Evolutionary conservation across 2,888 invertebrate genomes (phyloP), one percentile per base, ranked within the genome.

Genomic region (Neocrepidodera transversa): DNA sequence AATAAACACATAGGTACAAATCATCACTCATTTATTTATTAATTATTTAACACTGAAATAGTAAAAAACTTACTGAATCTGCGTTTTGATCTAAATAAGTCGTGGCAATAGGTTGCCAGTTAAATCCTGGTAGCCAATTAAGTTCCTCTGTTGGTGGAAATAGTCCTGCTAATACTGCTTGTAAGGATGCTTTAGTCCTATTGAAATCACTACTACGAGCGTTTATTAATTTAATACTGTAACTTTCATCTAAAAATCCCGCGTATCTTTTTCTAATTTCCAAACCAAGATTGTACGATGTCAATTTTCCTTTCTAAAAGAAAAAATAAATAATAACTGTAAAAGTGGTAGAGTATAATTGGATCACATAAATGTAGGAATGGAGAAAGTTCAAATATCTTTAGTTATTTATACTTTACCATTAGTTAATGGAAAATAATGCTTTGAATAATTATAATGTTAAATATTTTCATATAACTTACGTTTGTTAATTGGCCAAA

Each of bases 401-500:
- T n/a, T n/a, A n/a, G n/a, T n/a, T n/a, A n/a, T n/a, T n/a, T n/a
- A n/a, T n/a, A n/a, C n/a, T n/a, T n/a, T n/a, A n/a, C n/a, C 10
- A 38, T 2, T 18, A 17, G 10, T 6, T 1, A 49, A 50, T 14
- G 26, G n/a, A 28, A 56, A 40, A 38, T n/a, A n/a, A n/a, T n/a
- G n/a, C n/a, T n/a, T n/a, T n/a, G n/a, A n/a, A n/a, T n/a, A n/a
- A n/a, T n/a, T n/a, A n/a, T n/a, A n/a, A n/a, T n/a, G n/a, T n/a
- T n/a, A n/a, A n/a, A n/a, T n/a, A n/a, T n/a, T n/a, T 10, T 35
- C 11, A 17, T 26, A 8, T 23, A 2, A 2, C 82, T 81, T 80
- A 90, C 91, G 79, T 86, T 86, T 40, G 91, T 91, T 49, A 93
- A 79, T 75, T 91, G 89, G 47, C 89, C 90, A 83, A 86, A 89